These are phyloP conservation scores for Rhamnusium bicolor DNA, from an alignment of 2,888 invertebrate genomes.

Conservation along the genomic window DNA sequence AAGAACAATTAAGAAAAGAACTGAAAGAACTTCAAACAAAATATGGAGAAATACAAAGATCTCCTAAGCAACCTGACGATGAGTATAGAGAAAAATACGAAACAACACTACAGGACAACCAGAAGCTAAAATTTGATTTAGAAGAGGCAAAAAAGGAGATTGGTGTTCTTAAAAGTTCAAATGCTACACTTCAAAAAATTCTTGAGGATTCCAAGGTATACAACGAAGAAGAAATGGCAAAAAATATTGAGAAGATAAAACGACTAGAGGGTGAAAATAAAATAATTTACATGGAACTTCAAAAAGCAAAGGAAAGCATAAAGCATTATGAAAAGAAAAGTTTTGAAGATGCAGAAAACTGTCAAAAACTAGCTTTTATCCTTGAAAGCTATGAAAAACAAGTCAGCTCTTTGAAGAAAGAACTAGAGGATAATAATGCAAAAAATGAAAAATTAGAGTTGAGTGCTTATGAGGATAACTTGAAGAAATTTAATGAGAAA, in stretches of 20 bases:
- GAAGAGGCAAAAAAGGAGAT: slow-evolving; percentile 62
- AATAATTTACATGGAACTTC: slow-evolving; percentile 59
- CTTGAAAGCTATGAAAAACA: slow-evolving; percentile 59
- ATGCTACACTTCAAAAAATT: slow-evolving; percentile 53
- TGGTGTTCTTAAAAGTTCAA: slow-evolving; percentile 55
- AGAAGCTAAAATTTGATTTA: slow-evolving; percentile 54
- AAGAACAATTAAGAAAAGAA: slow-evolving; percentile 70
- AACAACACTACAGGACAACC: slow-evolving; percentile 50
- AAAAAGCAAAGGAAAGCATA: slow-evolving; percentile 52
- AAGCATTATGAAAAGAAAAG: slow-evolving; percentile 53
- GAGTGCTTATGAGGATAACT: slow-evolving; percentile 1
- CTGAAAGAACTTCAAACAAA: slow-evolving; percentile 67
- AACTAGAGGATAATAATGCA: slow-evolving; percentile 59
- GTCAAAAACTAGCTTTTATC: slow-evolving; percentile 55
- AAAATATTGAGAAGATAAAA: slow-evolving; percentile 58
- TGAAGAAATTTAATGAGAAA: slow-evolving; percentile 28
- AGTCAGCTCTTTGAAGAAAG: slow-evolving; percentile 62
- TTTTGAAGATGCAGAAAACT: slow-evolving; percentile 55
- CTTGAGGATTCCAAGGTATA: slow-evolving; percentile 60
- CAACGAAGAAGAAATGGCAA: slow-evolving; percentile 61
- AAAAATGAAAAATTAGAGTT: slow-evolving; percentile 25
- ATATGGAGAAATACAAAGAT: slow-evolving; percentile 53
- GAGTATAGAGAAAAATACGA: slow-evolving; percentile 41
- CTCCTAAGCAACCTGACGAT: slow-evolving; percentile 49
- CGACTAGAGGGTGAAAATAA: slow-evolving; percentile 61